A percentile compares a stretch with the other conserved stretches of the same genome.
These are phyloP conservation scores for Monopterus albus DNA, from an alignment of 2,113 vertebrate species.

Conservation along the genomic window DNA sequence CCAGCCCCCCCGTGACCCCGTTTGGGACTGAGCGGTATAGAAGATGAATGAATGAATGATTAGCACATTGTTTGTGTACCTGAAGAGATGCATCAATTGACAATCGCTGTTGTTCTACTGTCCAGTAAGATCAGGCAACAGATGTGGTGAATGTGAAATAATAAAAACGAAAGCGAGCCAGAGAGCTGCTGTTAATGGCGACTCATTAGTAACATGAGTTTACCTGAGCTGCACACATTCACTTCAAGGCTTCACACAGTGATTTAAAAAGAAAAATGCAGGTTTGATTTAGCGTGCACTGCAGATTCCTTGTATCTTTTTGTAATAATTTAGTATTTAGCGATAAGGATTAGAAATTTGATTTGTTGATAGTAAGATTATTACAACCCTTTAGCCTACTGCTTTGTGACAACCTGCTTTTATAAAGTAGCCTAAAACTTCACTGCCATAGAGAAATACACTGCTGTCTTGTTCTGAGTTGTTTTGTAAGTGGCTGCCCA, in stretches of 20 bases:
- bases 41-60: too few species aligned
- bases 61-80: background rate
- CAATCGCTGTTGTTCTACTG: conserved; percentile 13
- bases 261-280: background rate
- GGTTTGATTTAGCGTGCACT: background rate
- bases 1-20: too few species aligned
- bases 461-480: too few species aligned
- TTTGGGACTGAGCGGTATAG: too few species aligned
- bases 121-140: conserved; percentile 24
- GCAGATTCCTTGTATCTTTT: too few species aligned
- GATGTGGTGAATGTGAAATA: conserved; percentile 21
- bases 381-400: background rate
- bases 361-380: background rate
- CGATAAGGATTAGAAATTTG: background rate
- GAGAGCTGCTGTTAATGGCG: conserved; percentile 1
- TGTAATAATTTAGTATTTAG: too few species aligned
- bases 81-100: conserved; percentile 6
- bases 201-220: conserved; percentile 27
- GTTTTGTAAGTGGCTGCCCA: too few species aligned
- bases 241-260: background rate
- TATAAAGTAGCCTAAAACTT: too few species aligned
- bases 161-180: conserved; percentile 1
- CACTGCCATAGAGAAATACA: too few species aligned
- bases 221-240: conserved; percentile 4
- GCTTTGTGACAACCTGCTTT: too few species aligned